These are phyloP conservation scores for Lampropteryx suffumata DNA, from an alignment of 2,888 invertebrate species.

Conservation along the genomic window DNA sequence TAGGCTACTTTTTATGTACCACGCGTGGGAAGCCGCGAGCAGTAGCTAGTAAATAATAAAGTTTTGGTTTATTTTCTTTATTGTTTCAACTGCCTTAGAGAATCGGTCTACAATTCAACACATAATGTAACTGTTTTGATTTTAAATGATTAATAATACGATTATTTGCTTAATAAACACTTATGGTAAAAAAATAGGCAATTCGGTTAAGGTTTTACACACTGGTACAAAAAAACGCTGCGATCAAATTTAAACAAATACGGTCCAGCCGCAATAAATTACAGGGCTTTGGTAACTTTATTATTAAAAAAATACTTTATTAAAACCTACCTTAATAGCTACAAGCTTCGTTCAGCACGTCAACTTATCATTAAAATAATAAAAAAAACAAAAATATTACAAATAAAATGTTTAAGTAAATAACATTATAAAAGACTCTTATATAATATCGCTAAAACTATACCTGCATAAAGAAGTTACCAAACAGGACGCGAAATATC, in stretches of 20 bases:
- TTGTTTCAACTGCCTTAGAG: constrained; percentile 19
- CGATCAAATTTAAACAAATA: constrained; percentile 34
- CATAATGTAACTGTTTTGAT: constrained; percentile 20
- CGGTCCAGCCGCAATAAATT: constrained; percentile 42
- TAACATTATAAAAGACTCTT: constrained; percentile 13
- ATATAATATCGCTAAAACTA: constrained; percentile 21
- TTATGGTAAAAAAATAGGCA: constrained; percentile 18
- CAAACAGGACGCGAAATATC: constrained; percentile 31
- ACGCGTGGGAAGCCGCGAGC: too few relatives aligned
- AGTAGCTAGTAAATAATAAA: too few relatives aligned
- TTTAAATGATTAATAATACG: constrained; percentile 25
- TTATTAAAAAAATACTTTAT: not conserved
- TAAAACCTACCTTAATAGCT: too few relatives aligned
- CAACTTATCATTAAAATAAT: constrained; percentile 1
- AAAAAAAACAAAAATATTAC: constrained; percentile 12
- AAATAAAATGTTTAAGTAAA: constrained; percentile 8
- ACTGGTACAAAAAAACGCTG: constrained; percentile 45
- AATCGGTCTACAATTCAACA: constrained; percentile 29
- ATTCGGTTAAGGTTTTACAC: constrained; percentile 37
- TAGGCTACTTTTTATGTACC: too few relatives aligned
- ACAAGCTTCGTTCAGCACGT: too few relatives aligned
- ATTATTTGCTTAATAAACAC: constrained; percentile 15
- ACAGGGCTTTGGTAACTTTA: constrained; percentile 26
- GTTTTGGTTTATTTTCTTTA: constrained; percentile 16
- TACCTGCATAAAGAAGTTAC: constrained; percentile 6